These are phyloP conservation scores for Chiloscyllium punctatum DNA, from an alignment of 2,797 vertebrate species.

Conservation along the genomic window DNA sequence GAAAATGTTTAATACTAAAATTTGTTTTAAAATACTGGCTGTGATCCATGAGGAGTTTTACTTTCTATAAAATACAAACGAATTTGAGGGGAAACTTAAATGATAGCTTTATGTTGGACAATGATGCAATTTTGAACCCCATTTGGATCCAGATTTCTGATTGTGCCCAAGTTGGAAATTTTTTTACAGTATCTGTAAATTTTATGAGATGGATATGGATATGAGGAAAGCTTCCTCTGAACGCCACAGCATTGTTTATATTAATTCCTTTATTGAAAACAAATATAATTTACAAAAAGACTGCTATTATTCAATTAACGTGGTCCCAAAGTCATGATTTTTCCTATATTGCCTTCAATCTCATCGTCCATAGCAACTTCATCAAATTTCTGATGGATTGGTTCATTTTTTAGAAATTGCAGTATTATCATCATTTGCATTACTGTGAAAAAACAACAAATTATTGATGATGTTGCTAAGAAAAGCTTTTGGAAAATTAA, in stretches of 20 bases:
- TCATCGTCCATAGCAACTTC: not conserved
- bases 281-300: not conserved
- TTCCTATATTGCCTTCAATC: not conserved
- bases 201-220: not conserved
- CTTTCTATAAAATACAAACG: too few relatives aligned
- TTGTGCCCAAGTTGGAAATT: too few relatives aligned
- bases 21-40: too few relatives aligned
- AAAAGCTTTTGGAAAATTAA: not conserved
- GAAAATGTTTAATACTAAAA: too few relatives aligned
- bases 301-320: not conserved
- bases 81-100: too few relatives aligned
- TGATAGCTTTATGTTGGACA: too few relatives aligned
- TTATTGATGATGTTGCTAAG: not conserved
- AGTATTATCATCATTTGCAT: not conserved
- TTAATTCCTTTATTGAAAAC: not conserved
- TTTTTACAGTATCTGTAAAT: not conserved
- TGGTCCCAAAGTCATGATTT: not conserved
- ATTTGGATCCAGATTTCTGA: too few relatives aligned
- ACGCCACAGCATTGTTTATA: not conserved
- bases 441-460: not conserved
- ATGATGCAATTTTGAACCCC: too few relatives aligned
- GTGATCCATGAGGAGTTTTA: too few relatives aligned
- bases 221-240: too few relatives aligned
- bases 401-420: not conserved
- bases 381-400: not conserved